Base-by-base conservation (phyloP, 2,797 vertebrate genomes). In the Pelodytes ibericus region DNA sequence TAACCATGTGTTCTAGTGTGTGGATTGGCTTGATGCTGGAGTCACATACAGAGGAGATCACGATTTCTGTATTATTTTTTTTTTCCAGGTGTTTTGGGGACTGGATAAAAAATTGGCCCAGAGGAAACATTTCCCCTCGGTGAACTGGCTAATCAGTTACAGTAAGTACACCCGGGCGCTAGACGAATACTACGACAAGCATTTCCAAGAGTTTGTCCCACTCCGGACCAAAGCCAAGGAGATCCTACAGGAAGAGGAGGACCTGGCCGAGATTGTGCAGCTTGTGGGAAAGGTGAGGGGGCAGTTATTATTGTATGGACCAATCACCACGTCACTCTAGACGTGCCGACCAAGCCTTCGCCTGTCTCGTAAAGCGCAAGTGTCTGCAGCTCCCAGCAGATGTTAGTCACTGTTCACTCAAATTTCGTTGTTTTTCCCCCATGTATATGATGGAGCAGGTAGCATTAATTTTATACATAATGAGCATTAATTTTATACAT, bases 121-220 rank as follows among this genome's bases (percentile, higher is more conserved):
- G 81, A 94, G 98, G 63, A 99, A 99, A 83, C 98, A 99, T 83
- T 99, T 99, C 85, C 98, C 98, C 0, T 99, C 97, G 13, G 97
- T 99, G 11, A 99, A 99, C 85, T 99, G 98, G 97, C 91, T 99
- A 44, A 99, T 99, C 84, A 99, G 98, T 86, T 99, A 99, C 90
- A 99, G 98, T 90, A 99, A 99, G 80, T 99, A 99, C 86, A 98
- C 93, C 0, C 91, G 97, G 58, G 95, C 98, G 0, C 89, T 99
- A 84, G 98, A 99, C 0, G 98, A 99, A 83, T 94, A 99, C 82
- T 99, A 99, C 0, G 97, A 99, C 89, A 98, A 98, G 79, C 95
- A 99, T 84, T 99, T 96, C 83, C 92, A 95, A 0, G 97, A 99
- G 84, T 99, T 99, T 82, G 96, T 99, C 71, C 96, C 98, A 5